phyloP scores from a whole-genome alignment of 2,888 invertebrate genomes.

The Parapristionchus giblindavisi region DNA sequence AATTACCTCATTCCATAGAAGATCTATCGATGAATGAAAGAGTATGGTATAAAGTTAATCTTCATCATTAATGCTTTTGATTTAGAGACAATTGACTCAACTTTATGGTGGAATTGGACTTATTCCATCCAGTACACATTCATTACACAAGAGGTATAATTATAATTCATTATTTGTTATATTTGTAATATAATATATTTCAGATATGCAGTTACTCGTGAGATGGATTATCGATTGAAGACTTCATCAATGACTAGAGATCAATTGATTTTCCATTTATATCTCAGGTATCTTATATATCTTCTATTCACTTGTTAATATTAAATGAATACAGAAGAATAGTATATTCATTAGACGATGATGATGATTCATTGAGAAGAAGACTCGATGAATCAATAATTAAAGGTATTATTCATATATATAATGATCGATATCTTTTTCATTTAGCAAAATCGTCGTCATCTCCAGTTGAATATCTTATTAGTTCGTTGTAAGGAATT shows the following conservation, averaged over 20 bases:
- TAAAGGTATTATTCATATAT: too few relatives aligned
- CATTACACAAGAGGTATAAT: slow-evolving; percentile 15
- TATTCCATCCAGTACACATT: slow-evolving; percentile 16
- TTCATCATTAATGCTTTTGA: background rate
- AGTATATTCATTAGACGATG: background rate
- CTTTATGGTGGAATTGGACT: slow-evolving; percentile 8
- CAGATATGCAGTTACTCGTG: slow-evolving; percentile 8
- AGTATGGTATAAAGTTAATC: background rate
- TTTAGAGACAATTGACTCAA: background rate
- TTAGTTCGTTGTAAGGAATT: too few relatives aligned
- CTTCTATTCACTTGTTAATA: background rate
- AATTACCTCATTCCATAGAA: background rate
- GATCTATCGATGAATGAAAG: background rate
- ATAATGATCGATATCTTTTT: too few relatives aligned
- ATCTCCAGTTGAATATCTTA: slow-evolving; percentile 25
- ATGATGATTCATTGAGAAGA: slow-evolving; percentile 22
- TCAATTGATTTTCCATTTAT: slow-evolving; percentile 24
- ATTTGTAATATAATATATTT: background rate
- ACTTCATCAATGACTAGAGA: slow-evolving; percentile 6
- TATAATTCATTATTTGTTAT: too few relatives aligned
- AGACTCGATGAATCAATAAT: slow-evolving; percentile 6
- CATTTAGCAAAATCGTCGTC: too few relatives aligned
- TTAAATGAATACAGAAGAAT: background rate
- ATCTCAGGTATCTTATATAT: background rate
- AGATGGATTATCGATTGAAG: slow-evolving; percentile 6